Conservation (phyloP, 2,888 invertebrate genomes). For the Patella ulyssiponensis region DNA sequence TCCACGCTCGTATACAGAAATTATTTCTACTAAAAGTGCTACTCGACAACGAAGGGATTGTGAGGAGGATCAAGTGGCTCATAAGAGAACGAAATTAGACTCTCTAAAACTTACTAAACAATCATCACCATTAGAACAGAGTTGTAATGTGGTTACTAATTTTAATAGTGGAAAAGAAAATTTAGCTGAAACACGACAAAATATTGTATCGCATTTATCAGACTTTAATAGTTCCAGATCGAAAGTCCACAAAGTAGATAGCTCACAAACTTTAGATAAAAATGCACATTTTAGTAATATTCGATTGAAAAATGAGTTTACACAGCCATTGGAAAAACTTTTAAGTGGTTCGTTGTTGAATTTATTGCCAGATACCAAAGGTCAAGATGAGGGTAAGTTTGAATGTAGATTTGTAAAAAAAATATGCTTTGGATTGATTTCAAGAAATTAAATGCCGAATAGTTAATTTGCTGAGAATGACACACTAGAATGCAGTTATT, state of each 20-base stretch:
- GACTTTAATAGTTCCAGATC: conserved; percentile 4
- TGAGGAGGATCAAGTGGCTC: background rate
- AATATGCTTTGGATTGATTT: too few relatives aligned
- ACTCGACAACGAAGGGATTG: background rate
- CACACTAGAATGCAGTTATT: background rate
- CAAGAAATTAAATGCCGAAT: too few relatives aligned
- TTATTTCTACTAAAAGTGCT: conserved; percentile 2
- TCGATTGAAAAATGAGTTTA: conserved; percentile 24
- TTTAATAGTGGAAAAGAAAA: conserved; percentile 4
- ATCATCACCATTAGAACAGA: background rate
- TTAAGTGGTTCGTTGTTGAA: conserved; percentile 42
- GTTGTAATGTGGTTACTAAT: background rate
- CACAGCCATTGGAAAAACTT: conserved; percentile 46
- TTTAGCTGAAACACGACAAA: background rate
- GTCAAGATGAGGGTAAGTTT: conserved; percentile 42
- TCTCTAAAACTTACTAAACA: background rate
- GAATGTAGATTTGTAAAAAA: too few relatives aligned
- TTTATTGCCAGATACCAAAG: conserved; percentile 41
- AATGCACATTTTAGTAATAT: background rate
- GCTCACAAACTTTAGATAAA: background rate
- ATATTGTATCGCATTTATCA: conserved; percentile 1
- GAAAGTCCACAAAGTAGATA: background rate
- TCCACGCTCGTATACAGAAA: background rate
- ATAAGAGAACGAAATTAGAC: background rate
- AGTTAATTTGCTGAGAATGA: background rate